phyloP scores from a whole-genome alignment of 2,113 vertebrate genomes.

The Trematocara zebra region DNA sequence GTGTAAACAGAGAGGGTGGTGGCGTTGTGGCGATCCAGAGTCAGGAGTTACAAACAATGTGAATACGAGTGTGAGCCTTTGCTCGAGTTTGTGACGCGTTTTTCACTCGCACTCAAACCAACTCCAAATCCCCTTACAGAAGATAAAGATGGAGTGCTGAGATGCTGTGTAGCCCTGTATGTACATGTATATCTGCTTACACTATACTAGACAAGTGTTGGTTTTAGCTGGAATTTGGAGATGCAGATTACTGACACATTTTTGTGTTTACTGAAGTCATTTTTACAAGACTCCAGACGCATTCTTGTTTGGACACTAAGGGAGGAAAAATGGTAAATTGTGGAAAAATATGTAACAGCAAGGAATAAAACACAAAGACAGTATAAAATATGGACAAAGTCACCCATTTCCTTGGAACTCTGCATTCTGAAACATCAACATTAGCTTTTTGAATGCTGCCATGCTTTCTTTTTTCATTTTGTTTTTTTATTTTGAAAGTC shows the following conservation, averaged over 20 bases:
- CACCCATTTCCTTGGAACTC: rapidly evolving
- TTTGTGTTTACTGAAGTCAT: background rate
- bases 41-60: background rate
- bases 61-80: background rate
- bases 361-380: background rate
- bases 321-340: background rate
- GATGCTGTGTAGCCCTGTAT: background rate
- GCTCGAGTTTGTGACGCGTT: background rate
- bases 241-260: background rate
- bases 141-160: background rate
- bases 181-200: background rate
- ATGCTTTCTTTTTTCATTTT: background rate
- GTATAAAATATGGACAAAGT: background rate
- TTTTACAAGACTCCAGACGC: background rate
- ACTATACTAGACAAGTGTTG: background rate
- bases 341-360: background rate
- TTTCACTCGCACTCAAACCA: background rate
- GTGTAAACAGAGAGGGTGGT: background rate
- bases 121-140: background rate
- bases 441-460: background rate
- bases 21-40: background rate
- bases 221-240: background rate
- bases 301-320: background rate
- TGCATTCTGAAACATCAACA: background rate
- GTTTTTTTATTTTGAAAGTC: rapidly evolving